A percentile compares a stretch with the other conserved stretches of the same genome.
These are phyloP conservation scores for Andrena trimmerana DNA, from an alignment of 2,888 invertebrate species.

Conservation along the genomic window DNA sequence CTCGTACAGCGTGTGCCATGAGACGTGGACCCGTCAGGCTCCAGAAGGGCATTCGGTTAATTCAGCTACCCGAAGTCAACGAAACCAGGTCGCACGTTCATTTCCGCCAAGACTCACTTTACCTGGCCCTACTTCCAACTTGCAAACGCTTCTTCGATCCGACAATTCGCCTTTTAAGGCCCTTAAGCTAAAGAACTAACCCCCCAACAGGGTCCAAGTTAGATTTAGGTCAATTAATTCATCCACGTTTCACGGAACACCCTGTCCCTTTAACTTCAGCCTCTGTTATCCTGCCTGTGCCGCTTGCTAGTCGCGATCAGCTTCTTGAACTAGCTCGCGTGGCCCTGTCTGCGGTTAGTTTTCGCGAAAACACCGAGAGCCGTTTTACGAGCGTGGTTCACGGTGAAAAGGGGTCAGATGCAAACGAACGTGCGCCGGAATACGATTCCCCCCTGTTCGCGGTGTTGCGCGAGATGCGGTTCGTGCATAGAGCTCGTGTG, in stretches of 20 bases:
- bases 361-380: not conserved
- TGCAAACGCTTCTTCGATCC: not conserved
- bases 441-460: conserved; percentile 57
- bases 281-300: not conserved
- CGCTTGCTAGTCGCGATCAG: not conserved
- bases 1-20: not conserved
- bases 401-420: conserved; percentile 62
- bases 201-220: no score
- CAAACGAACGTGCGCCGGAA: conserved; percentile 54
- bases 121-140: not conserved
- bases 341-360: not conserved
- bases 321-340: not conserved
- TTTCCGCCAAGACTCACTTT: not conserved
- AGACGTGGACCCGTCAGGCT: not conserved
- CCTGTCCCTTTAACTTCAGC: no score
- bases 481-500: conserved; percentile 74
- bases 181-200: no score
- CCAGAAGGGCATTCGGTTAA: not conserved
- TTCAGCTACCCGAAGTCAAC: not conserved
- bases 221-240: not conserved
- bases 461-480: conserved; percentile 68
- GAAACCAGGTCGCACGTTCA: not conserved
- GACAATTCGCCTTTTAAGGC: no score
- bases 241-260: not conserved
- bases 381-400: conserved; percentile 38